Evolutionary conservation across 2,888 invertebrate species (phyloP), one percentile per base, ranked within the genome.

Genomic region (Globia sparganii): DNA sequence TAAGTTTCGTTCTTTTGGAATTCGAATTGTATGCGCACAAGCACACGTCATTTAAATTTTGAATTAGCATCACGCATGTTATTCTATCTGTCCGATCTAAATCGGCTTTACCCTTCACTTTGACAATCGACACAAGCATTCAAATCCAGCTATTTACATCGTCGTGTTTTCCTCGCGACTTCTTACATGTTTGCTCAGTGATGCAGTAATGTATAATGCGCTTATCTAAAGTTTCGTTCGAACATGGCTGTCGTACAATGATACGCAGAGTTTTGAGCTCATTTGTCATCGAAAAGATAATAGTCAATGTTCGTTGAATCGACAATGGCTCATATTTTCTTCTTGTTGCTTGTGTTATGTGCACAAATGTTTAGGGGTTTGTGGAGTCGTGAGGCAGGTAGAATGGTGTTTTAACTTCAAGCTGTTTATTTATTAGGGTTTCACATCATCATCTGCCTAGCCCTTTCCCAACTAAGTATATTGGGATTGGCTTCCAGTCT

Each of bases 221-320:
- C 72, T 81, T 80, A 81, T 46, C 46, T 76, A 78, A 84, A 86
- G 72, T 73, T 67, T 75, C 77, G 76, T 65, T 37, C 53, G 68
- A 76, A 46, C 31, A 68, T 49, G 68, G 72, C 87, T 83, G 82
- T 87, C 80, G 83, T 86, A 87, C 87, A 91, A 92, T 90, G 91
- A 89, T 90, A 91, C 89, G 87, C 89, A 89, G 90, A 91, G 90
- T 92, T 94, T 92, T 90, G 90, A 92, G 91, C 91, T 92, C 94
- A 93, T 95, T 95, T 94, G 94, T 95, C 95, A 94, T 93, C 92
- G 90, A 90, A 89, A 91, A 93, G 93, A 94, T 94, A 94, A 94
- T 92, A 93, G 92, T 92, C 91, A 91, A 90, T 91, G 92, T 91
- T 92, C 87, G 91, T 92, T 91, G 92, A 91, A 94, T 94, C 89